phyloP scores from a whole-genome alignment of 2,888 invertebrate species.

The Brachypalpus laphriformis region DNA sequence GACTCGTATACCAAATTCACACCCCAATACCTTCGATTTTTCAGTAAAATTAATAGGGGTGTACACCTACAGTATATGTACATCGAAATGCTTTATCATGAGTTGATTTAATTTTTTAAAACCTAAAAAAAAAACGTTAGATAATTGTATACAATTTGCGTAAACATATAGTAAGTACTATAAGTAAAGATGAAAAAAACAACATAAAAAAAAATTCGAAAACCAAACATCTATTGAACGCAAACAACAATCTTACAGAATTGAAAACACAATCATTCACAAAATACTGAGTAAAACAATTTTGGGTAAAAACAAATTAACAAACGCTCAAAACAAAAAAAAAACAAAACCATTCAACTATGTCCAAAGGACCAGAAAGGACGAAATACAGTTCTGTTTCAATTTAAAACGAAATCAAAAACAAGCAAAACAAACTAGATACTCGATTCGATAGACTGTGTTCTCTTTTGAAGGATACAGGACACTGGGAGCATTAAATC shows the following conservation, averaged over 20 bases:
- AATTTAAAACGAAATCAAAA: constrained; percentile 20
- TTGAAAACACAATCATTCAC: not conserved
- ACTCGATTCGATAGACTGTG: not conserved
- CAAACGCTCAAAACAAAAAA: not conserved
- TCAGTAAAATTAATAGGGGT: no score
- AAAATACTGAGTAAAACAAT: not conserved
- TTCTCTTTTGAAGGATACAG: not conserved
- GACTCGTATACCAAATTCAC: no score
- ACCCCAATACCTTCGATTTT: no score
- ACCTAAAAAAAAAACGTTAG: no score
- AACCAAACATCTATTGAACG: not conserved
- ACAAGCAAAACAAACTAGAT: constrained; percentile 13
- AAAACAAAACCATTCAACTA: not conserved
- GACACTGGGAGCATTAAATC: constrained; percentile 14
- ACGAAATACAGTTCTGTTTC: not conserved
- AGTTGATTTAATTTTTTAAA: no score
- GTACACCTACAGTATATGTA: no score
- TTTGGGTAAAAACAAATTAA: no score
- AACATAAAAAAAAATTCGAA: not conserved
- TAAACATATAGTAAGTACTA: no score
- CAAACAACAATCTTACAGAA: not conserved
- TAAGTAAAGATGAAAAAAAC: not conserved
- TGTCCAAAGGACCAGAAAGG: not conserved
- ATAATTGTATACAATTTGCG: no score
- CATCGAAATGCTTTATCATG: no score